Evolutionary conservation across 2,797 vertebrate species (phyloP).

Genomic region (Lithobates sylvaticus): DNA sequence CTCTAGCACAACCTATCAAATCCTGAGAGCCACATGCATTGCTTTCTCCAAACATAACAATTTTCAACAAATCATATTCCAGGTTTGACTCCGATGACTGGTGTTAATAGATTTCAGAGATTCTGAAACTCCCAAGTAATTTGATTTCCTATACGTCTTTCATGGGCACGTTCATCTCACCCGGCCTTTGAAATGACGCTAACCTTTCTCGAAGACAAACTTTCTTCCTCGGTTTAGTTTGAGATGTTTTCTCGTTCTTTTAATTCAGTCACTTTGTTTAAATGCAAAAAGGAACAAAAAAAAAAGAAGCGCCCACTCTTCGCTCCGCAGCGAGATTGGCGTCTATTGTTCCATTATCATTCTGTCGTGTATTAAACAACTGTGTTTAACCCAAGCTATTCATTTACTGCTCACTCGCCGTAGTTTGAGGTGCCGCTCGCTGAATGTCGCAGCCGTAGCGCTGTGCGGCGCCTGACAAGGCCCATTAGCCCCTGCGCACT

Average conservation of each 20-base stretch:
- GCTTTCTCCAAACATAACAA: no score
- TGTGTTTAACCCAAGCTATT: slow-evolving; percentile 69
- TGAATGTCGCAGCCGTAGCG: slow-evolving; percentile 62
- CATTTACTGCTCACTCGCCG: slow-evolving; percentile 67
- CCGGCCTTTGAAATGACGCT: not conserved
- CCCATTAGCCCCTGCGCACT: slow-evolving; percentile 68
- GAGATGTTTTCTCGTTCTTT: slow-evolving; percentile 1
- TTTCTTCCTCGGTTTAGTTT: not conserved
- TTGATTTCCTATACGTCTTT: not conserved
- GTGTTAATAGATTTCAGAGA: no score
- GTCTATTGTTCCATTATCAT: slow-evolving; percentile 68
- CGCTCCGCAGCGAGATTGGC: slow-evolving; percentile 55
- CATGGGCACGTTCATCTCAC: no score
- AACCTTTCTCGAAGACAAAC: not conserved
- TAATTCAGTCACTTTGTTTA: slow-evolving; percentile 44
- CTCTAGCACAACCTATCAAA: no score
- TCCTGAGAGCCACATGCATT: no score
- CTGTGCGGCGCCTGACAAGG: slow-evolving; percentile 70
- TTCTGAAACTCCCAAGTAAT: no score
- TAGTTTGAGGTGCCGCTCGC: slow-evolving; percentile 67
- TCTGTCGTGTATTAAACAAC: slow-evolving; percentile 66
- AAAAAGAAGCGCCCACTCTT: slow-evolving; percentile 59
- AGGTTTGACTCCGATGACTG: no score
- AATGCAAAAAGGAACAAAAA: slow-evolving; percentile 43
- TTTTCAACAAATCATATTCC: no score